Base-by-base conservation (phyloP, 2,113 vertebrate genomes). In the Gavia stellata region DNA sequence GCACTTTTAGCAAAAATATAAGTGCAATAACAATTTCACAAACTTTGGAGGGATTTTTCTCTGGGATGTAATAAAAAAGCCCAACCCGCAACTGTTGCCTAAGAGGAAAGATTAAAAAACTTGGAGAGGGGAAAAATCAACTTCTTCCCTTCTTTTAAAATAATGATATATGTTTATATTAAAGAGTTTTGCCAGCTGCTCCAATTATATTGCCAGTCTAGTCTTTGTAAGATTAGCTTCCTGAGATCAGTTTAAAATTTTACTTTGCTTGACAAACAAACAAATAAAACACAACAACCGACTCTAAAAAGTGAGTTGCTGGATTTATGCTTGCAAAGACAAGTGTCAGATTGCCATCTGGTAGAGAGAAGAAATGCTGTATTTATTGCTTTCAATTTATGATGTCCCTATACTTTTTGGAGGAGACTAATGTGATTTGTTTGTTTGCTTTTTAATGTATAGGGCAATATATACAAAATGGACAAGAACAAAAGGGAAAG, bases 221-320 rank as follows among this genome's bases (percentile, higher is more conserved):
- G 40, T 59, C 8, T 67, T 56, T n/a, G 10, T 72, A 36, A 81
- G 10, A 28, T 83, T 59, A 40, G 2, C 3, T 50, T 68, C 6
- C 28, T 74, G 24, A 73, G 84, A 73, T 65, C 8, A 29, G 7
- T 81, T 82, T 49, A 44, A 70, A 79, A 71, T 74, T 38, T 53
- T 53, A 19, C 25, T 71, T 85, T 58, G 6, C 8, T 85, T 66
- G 66, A 75, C 10, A 53, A 52, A 25, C 9, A 53, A 81, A 38
- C 3, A 77, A 89, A 34, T 7, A n/a, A 70, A 70, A 6, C 4
- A 0, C 2, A 50, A 17, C 10, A 55, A n/a, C 2, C 4, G 36
- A 11, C 17, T 33, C 59, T 33, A 14, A 59, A 59, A 70, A 6
- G 5, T n/a, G 45, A 18, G 6, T 47, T 84, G 84, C 63, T 66